These are phyloP conservation scores for Cossypha caffra DNA, from an alignment of 2,797 vertebrate genomes.

Conservation along the genomic window DNA sequence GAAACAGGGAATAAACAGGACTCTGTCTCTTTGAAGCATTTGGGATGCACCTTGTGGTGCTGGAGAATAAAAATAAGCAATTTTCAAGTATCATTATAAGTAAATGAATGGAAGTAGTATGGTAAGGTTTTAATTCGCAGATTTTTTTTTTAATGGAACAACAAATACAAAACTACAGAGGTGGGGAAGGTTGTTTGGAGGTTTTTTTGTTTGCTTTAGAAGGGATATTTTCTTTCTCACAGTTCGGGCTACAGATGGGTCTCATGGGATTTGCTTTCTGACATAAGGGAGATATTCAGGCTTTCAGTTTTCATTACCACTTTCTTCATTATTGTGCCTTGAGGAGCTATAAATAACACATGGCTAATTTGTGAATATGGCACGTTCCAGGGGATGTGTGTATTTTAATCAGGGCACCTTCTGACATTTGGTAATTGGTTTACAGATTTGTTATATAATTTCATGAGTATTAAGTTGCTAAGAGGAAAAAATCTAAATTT, in stretches of 20 bases:
- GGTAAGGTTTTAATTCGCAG: background rate
- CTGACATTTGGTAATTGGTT: slow-evolving; percentile 66
- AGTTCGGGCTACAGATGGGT: slow-evolving; percentile 28
- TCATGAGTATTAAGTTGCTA: slow-evolving; percentile 48
- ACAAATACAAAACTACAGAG: background rate
- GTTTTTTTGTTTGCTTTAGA: background rate
- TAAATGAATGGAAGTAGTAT: background rate
- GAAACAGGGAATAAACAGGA: background rate
- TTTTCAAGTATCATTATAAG: background rate
- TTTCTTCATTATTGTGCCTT: slow-evolving; percentile 48
- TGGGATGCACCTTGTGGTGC: background rate
- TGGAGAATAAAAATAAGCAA: background rate
- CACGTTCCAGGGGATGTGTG: slow-evolving; percentile 31
- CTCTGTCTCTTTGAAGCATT: background rate
- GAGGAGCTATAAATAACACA: slow-evolving; percentile 71
- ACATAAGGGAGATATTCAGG: slow-evolving; percentile 39
- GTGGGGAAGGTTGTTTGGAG: background rate
- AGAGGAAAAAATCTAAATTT: background rate
- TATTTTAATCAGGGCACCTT: slow-evolving; percentile 67
- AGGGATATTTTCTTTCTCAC: background rate
- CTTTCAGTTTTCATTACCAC: slow-evolving; percentile 64
- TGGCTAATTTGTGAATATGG: slow-evolving; percentile 61
- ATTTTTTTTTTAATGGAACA: background rate
- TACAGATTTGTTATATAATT: slow-evolving; percentile 62
- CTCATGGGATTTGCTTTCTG: slow-evolving; percentile 35